phyloP scores from a whole-genome alignment of 2,888 invertebrate genomes.

The Mystacides longicornis region DNA sequence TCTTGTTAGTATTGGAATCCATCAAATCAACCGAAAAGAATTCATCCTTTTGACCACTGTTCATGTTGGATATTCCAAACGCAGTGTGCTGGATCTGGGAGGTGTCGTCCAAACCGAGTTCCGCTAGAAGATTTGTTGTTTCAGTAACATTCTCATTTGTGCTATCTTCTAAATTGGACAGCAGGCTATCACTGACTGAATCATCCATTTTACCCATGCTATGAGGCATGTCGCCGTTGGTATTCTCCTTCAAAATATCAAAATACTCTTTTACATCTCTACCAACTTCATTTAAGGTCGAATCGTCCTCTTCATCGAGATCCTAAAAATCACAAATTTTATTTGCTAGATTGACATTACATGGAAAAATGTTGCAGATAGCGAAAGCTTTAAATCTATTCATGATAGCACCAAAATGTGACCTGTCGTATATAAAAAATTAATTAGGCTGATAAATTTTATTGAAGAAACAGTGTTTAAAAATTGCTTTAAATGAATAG shows the following conservation, averaged over 20 bases:
- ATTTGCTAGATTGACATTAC: too few relatives aligned
- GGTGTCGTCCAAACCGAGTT: conserved; percentile 51
- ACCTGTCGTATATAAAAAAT: too few relatives aligned
- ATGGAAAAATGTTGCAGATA: too few relatives aligned
- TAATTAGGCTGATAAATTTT: too few relatives aligned
- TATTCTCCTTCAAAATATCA: conserved; percentile 34
- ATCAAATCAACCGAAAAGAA: conserved; percentile 22
- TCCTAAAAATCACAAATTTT: too few relatives aligned
- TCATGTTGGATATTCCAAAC: conserved; percentile 10
- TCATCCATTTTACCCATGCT: conserved; percentile 29
- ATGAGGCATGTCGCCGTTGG: conserved; percentile 20
- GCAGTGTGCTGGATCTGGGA: conserved; percentile 4
- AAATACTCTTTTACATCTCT: conserved; percentile 46
- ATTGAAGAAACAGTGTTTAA: too few relatives aligned
- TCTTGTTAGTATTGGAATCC: conserved; percentile 4
- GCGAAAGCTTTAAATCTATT: too few relatives aligned
- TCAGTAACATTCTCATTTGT: conserved; percentile 30
- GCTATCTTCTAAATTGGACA: conserved; percentile 34
- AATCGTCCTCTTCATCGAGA: conserved; percentile 50
- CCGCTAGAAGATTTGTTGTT: conserved; percentile 45
- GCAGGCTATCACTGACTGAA: conserved; percentile 37
- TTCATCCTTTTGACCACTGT: conserved; percentile 8
- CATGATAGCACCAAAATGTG: too few relatives aligned
- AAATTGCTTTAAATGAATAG: too few relatives aligned
- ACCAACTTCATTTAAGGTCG: conserved; percentile 41